Conservation (phyloP, 2,113 vertebrate genomes). For the Balaeniceps rex region DNA sequence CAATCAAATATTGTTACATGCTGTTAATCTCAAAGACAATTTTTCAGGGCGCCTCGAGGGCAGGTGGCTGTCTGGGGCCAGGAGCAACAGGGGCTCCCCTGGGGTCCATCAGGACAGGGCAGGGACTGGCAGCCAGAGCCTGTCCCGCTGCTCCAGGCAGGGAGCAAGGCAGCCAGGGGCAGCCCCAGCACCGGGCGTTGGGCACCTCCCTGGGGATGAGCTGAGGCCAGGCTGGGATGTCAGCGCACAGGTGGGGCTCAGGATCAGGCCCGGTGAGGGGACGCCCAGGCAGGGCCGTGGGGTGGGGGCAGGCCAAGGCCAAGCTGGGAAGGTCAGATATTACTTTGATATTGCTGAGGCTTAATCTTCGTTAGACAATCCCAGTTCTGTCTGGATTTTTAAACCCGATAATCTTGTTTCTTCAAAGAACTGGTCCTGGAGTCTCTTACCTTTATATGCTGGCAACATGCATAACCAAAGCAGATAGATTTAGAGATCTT, state of each 20-base stretch:
- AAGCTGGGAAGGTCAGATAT: neutral
- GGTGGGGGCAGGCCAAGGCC: too few relatives aligned
- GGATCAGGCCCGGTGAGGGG: neutral
- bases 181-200: neutral
- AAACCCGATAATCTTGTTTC: neutral
- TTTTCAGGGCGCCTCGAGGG: neutral
- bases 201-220: accelerated
- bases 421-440: neutral
- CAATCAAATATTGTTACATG: neutral
- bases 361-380: neutral
- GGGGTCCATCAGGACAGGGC: neutral
- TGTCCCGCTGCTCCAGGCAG: neutral
- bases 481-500: neutral
- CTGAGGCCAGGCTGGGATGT: neutral
- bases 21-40: neutral
- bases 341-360: neutral
- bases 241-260: neutral
- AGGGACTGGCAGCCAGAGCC: neutral
- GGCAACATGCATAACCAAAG: neutral
- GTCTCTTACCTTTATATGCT: neutral
- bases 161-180: neutral
- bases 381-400: neutral
- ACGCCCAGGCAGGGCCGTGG: neutral
- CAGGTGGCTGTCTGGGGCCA: neutral
- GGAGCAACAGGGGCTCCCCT: neutral